Evolutionary conservation across 2,113 vertebrate genomes (phyloP).

Genomic region (Myotis yumanensis): DNA sequence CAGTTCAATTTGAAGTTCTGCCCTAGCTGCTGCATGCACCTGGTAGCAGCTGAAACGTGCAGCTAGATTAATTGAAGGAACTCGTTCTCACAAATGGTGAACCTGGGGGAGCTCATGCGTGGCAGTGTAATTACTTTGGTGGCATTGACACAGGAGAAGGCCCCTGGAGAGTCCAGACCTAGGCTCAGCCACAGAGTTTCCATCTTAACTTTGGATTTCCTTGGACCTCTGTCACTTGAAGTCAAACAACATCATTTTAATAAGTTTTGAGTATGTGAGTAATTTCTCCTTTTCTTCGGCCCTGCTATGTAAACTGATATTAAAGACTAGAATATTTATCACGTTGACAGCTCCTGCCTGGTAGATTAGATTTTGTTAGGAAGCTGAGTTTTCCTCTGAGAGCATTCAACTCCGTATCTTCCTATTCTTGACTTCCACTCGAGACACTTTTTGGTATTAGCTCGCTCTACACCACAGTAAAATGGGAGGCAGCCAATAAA

Average conservation of each 20-base stretch:
- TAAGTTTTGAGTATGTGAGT: slow-evolving; percentile 71
- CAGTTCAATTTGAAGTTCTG: slow-evolving; percentile 39
- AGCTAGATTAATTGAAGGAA: slow-evolving; percentile 66
- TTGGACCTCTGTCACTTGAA: slow-evolving; percentile 61
- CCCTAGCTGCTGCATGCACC: background rate
- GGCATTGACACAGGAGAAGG: background rate
- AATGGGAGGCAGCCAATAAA: slow-evolving; percentile 10
- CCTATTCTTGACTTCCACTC: slow-evolving; percentile 59
- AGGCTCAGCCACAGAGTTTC: slow-evolving; percentile 11
- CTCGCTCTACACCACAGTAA: background rate
- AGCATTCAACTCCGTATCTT: slow-evolving; percentile 49
- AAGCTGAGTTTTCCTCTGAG: slow-evolving; percentile 67
- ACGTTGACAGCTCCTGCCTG: slow-evolving; percentile 75
- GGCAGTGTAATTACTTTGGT: slow-evolving; percentile 55
- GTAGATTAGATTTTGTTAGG: slow-evolving; percentile 75
- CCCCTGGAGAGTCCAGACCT: slow-evolving; percentile 29
- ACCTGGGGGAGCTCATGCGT: slow-evolving; percentile 51
- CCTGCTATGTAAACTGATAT: slow-evolving; percentile 71
- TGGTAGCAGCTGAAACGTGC: background rate
- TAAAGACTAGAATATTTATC: slow-evolving; percentile 77
- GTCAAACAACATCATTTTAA: slow-evolving; percentile 67
- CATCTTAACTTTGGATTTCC: slow-evolving; percentile 59
- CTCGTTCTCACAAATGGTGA: slow-evolving; percentile 38
- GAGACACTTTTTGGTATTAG: slow-evolving; percentile 38
- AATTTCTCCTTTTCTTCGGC: slow-evolving; percentile 57